A percentile compares a stretch with the other conserved stretches of the same genome.
These are phyloP conservation scores for Pterocles gutturalis DNA, from an alignment of 2,113 vertebrate species.

Conservation along the genomic window DNA sequence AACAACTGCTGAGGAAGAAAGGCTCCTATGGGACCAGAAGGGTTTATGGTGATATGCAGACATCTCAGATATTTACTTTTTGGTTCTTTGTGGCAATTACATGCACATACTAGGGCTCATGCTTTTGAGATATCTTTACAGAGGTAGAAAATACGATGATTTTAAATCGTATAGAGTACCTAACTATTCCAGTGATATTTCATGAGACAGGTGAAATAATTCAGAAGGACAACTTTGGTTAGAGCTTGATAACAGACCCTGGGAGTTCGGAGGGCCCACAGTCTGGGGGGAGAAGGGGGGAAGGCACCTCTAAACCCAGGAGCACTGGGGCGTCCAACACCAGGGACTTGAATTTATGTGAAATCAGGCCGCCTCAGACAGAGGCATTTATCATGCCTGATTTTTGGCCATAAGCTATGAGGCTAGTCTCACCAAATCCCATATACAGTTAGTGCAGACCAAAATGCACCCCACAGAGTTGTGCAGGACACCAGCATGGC, in stretches of 20 bases:
- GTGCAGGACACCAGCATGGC: accelerated
- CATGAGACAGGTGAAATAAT: background rate
- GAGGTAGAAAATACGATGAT: background rate
- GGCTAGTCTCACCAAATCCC: background rate
- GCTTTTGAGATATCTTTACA: background rate
- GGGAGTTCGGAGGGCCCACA: accelerated
- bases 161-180: background rate
- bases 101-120: background rate
- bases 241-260: background rate
- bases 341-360: background rate
- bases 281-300: accelerated
- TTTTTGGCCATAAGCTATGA: background rate
- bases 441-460: background rate
- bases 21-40: background rate
- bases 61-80: background rate
- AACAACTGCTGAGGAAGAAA: accelerated
- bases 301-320: background rate
- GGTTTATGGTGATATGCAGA: background rate
- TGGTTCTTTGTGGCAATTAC: background rate
- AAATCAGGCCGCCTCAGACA: background rate
- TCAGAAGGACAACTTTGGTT: background rate
- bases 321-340: background rate
- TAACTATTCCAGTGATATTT: background rate
- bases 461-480: background rate
- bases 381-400: background rate